Evolutionary conservation across 1,140 invertebrate species (phyloP), one percentile per base, ranked within the genome.

Genomic region (Eupeodes corollae): DNA sequence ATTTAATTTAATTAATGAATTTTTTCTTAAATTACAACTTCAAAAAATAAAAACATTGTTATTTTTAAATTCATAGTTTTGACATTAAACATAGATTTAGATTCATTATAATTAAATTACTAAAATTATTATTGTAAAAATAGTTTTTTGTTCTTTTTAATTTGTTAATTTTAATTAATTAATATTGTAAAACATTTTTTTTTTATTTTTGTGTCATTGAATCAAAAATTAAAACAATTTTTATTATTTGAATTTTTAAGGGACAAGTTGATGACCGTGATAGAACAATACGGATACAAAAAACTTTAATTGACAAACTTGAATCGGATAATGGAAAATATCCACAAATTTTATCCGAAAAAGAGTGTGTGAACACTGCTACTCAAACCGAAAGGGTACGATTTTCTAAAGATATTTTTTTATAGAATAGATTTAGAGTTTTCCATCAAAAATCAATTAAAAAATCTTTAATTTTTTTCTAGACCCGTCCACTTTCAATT

Each of bases 321-420:
- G 62, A 66, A 52, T 58, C 56, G 38, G 70, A 73, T 52, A 71
- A 68, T 50, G 53, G 58, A 34, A 59, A 54, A 47, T 46, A 53
- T 26, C 38, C 26, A 16, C 47, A 16, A 21, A 42, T 48, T 47
- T 42, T 48, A 32, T 42, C 48, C 18, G 16, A 35, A 34, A 59
- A 71, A 58, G 52, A 67, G 56, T 51, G 54, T 51, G 74, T 74
- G 50, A 83, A 84, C 63, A 79, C 79, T 46, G 78, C 82, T 44
- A 84, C 82, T 37, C 83, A 85, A 66, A 85, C 83, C 14, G 82
- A 85, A 61, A 77, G 79, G 71, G 80, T 83, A 72, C 52, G 46
- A 57, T 61, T 59, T 62, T 57, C 57, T 80, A 60, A 76, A 75
- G 70, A 78, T 80, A 70, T 57, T 56, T 59, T 12, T 15, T 15